phyloP scores from a whole-genome alignment of 2,888 invertebrate species.

The Drosophila kanekoi region DNA sequence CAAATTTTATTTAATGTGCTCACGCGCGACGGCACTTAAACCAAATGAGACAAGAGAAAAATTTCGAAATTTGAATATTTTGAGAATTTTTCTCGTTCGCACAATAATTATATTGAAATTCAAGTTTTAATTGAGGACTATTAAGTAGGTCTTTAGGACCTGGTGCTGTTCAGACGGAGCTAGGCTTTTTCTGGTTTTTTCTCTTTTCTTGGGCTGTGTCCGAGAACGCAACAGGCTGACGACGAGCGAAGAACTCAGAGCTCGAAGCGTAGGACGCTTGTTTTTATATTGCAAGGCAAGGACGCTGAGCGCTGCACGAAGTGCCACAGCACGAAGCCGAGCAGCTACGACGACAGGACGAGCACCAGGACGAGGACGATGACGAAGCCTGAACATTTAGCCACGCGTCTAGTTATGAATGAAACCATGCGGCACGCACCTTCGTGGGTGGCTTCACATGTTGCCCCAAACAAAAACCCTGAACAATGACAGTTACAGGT shows the following conservation, averaged over 20 bases:
- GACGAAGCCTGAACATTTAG: conserved; percentile 29
- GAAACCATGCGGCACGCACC: conserved; percentile 50
- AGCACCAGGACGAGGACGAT: conserved; percentile 8
- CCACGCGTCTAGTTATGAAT: conserved; percentile 62
- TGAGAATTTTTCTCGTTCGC: conserved; percentile 9
- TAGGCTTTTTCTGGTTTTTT: background rate
- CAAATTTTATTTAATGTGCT: conserved; percentile 44
- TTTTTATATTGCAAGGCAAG: conserved; percentile 81
- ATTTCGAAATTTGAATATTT: conserved; percentile 33
- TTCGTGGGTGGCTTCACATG: conserved; percentile 24
- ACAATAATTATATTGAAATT: conserved; percentile 26
- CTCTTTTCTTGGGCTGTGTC: conserved; percentile 20
- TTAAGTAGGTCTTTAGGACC: conserved; percentile 11
- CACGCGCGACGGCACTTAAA: conserved; percentile 61
- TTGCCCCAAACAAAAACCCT: conserved; percentile 8
- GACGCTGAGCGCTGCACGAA: conserved; percentile 43
- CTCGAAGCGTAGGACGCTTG: conserved; percentile 71
- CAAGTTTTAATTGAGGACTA: conserved; percentile 12
- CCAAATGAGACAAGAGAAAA: conserved; percentile 30
- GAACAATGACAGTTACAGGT: background rate
- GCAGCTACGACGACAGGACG: conserved; percentile 14
- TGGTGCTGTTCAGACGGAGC: conserved; percentile 22
- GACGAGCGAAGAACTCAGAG: conserved; percentile 83
- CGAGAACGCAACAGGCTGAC: conserved; percentile 85
- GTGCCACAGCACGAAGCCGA: conserved; percentile 38